A percentile compares a stretch with the other conserved stretches of the same genome.
phyloP scores from a whole-genome alignment of 2,888 invertebrate species.

The Druceiella hillmani region DNA sequence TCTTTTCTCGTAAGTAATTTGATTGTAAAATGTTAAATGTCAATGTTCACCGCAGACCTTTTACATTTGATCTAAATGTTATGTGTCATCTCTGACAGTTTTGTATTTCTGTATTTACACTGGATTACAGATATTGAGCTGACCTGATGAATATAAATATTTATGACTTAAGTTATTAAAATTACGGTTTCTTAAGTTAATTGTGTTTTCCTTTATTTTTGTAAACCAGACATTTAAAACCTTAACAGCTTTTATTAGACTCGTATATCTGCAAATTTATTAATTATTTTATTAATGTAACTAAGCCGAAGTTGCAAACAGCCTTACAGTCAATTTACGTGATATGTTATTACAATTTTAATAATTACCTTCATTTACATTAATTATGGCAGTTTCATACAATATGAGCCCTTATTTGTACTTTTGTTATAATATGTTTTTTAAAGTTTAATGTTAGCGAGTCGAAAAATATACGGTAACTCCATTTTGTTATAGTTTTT shows the following conservation, averaged over 20 bases:
- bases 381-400: no score
- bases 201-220: conserved; percentile 52
- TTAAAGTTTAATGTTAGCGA: conserved; percentile 2
- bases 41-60: conserved; percentile 52
- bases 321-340: no score
- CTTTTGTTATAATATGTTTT: conserved; percentile 1
- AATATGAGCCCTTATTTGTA: no score
- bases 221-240: conserved; percentile 26
- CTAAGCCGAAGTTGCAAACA: no score
- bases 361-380: no score
- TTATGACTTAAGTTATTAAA: conserved; percentile 58
- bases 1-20: conserved; percentile 40
- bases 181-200: conserved; percentile 57
- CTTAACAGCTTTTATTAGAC: no score
- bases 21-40: conserved; percentile 56
- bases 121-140: conserved; percentile 57
- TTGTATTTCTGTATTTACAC: conserved; percentile 57
- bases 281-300: no score
- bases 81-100: conserved; percentile 57
- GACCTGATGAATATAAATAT: conserved; percentile 58
- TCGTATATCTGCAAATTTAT: no score
- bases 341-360: no score
- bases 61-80: conserved; percentile 55
- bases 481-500: no score
- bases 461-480: conserved; percentile 4